A percentile compares a stretch with the other conserved stretches of the same genome.
phyloP scores from a whole-genome alignment of 2,888 invertebrate species.

The Caenorhabditis afra region DNA sequence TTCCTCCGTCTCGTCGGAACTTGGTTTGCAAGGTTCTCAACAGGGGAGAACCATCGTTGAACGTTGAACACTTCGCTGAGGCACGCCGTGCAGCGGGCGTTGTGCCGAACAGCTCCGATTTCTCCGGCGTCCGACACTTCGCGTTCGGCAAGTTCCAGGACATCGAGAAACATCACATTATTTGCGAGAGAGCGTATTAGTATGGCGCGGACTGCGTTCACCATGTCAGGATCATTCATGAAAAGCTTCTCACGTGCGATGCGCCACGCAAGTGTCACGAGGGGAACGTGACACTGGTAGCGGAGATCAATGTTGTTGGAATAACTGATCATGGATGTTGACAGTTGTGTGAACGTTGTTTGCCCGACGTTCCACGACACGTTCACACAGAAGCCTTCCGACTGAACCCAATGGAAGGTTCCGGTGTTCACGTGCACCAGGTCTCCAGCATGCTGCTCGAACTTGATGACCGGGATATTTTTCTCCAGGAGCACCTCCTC shows the following conservation, averaged over 20 bases:
- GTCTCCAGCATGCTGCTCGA: conserved; percentile 13
- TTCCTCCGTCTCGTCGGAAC: no score
- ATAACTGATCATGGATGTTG: conserved; percentile 1
- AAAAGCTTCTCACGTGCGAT: conserved; percentile 2
- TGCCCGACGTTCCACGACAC: conserved; percentile 36
- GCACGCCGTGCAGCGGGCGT: no score
- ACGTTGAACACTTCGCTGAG: no score
- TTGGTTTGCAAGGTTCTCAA: no score
- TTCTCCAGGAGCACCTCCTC: background rate
- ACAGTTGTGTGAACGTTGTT: conserved; percentile 17
- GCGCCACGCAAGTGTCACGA: background rate
- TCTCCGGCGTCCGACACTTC: no score
- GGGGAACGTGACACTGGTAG: conserved; percentile 6
- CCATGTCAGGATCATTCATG: background rate
- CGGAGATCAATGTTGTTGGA: background rate
- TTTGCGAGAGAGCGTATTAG: background rate
- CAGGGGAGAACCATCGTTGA: no score
- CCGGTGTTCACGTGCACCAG: conserved; percentile 32
- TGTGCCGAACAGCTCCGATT: no score
- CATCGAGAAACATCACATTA: no score
- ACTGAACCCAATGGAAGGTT: conserved; percentile 29
- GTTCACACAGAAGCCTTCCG: conserved; percentile 15
- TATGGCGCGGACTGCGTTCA: background rate
- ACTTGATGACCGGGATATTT: conserved; percentile 14
- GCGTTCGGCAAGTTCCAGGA: no score